A percentile compares a stretch with the other conserved stretches of the same genome.
phyloP scores from a whole-genome alignment of 92 coral and sea anemone genomes.

The Zoanthus solanderi region DNA sequence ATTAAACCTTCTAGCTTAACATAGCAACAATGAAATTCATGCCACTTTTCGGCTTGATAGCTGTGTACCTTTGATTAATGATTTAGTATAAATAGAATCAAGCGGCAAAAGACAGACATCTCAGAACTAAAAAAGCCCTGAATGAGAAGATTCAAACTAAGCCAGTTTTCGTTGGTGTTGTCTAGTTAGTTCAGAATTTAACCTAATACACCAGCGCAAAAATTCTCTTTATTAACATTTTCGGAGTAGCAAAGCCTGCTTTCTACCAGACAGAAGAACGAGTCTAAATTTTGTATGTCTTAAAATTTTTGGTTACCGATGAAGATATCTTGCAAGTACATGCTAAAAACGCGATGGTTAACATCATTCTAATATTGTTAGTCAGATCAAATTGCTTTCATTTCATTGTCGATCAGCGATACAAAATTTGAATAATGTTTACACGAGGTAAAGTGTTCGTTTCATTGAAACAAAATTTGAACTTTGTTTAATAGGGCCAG shows the following conservation, averaged over 20 bases:
- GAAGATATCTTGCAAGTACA: neutral
- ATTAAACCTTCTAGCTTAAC: slow-evolving; percentile 13
- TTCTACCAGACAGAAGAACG: neutral
- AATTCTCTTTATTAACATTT: too few species aligned
- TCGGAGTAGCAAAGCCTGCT: neutral
- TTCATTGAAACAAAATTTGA: slow-evolving; percentile 65
- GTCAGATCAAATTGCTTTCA: slow-evolving; percentile 44
- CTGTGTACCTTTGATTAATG: neutral
- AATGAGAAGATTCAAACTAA: neutral
- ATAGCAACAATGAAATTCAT: slow-evolving; percentile 42
- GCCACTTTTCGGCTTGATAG: slow-evolving; percentile 11
- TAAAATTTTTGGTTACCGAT: slow-evolving; percentile 27
- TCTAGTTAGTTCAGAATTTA: too few species aligned
- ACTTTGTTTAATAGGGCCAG: slow-evolving; percentile 35
- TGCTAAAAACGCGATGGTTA: slow-evolving; percentile 10
- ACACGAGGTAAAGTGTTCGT: slow-evolving; percentile 46
- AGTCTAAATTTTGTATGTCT: slow-evolving; percentile 33
- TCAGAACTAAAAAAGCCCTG: neutral
- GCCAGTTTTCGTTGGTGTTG: too few species aligned
- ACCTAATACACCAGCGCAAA: too few species aligned
- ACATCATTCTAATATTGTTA: slow-evolving; percentile 4
- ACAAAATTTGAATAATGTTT: slow-evolving; percentile 57
- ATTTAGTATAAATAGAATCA: neutral
- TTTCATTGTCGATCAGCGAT: slow-evolving; percentile 6
- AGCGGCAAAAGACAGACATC: neutral